Evolutionary conservation across 2,113 vertebrate genomes (phyloP).

Genomic region (Leptobrachium ailaonicum): DNA sequence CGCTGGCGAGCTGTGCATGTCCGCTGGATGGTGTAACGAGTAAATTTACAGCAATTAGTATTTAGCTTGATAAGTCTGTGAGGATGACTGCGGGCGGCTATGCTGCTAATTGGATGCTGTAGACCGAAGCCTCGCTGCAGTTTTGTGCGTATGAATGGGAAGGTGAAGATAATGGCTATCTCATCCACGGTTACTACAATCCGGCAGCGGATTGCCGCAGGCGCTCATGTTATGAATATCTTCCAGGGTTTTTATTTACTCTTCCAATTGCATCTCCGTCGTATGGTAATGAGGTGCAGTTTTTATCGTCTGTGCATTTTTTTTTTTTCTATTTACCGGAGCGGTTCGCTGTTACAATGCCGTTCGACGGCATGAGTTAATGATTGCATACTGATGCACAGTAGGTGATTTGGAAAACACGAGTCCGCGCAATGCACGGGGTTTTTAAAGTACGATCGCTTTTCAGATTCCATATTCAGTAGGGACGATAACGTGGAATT

Average conservation of each 20-base stretch:
- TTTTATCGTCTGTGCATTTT: not conserved
- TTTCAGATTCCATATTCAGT: not conserved
- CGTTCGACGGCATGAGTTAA: not conserved
- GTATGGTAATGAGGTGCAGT: slow-evolving; percentile 7
- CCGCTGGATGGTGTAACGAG: slow-evolving; percentile 39
- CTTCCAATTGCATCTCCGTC: slow-evolving; percentile 16
- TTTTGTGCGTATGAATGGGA: slow-evolving; percentile 37
- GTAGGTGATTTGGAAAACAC: not conserved
- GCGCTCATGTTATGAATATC: slow-evolving; percentile 32
- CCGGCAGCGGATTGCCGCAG: slow-evolving; percentile 19
- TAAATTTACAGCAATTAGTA: slow-evolving; percentile 43
- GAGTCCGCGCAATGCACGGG: too few species aligned
- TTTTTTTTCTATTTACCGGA: not conserved
- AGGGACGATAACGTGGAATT: not conserved
- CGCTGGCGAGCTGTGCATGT: slow-evolving; percentile 13
- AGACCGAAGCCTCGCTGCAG: slow-evolving; percentile 24
- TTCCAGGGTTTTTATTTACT: not conserved
- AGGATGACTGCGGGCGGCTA: slow-evolving; percentile 43
- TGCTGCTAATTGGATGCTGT: slow-evolving; percentile 41
- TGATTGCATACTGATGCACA: not conserved
- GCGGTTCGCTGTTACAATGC: slow-evolving; percentile 8
- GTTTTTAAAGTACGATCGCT: not conserved
- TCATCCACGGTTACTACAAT: slow-evolving; percentile 10
- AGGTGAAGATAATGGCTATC: slow-evolving; percentile 41
- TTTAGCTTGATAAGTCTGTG: slow-evolving; percentile 19